These are phyloP conservation scores for Carabus problematicus DNA, from an alignment of 2,888 invertebrate genomes.

Conservation along the genomic window DNA sequence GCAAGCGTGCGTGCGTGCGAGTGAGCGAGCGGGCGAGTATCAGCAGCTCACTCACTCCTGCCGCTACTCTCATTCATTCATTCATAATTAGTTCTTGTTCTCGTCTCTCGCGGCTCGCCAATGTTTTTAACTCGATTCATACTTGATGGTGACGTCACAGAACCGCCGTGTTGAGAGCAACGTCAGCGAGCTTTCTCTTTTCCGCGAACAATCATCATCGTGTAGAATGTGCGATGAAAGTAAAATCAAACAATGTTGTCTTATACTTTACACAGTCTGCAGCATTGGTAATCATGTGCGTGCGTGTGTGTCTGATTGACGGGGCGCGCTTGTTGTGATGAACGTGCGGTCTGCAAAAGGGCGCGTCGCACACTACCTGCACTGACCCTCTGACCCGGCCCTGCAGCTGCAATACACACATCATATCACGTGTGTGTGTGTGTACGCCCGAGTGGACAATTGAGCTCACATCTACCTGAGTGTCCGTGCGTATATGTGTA, in stretches of 20 bases:
- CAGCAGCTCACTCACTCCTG: constrained; percentile 9
- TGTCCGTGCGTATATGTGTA: neutral
- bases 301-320: constrained; percentile 27
- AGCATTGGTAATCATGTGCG: too few relatives aligned
- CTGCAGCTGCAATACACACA: neutral
- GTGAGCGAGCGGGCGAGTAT: constrained; percentile 41
- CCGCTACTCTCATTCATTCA: constrained; percentile 48
- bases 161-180: too few relatives aligned
- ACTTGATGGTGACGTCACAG: constrained; percentile 29
- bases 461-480: constrained; percentile 11
- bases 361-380: constrained; percentile 32
- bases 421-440: neutral
- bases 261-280: too few relatives aligned
- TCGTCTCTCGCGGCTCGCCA: neutral
- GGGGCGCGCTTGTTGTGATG: constrained; percentile 37
- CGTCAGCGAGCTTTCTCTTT: too few relatives aligned
- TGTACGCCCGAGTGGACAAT: constrained; percentile 17
- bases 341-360: constrained; percentile 34
- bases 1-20: constrained; percentile 50
- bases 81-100: constrained; percentile 58
- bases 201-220: too few relatives aligned
- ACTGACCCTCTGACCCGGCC: constrained; percentile 23
- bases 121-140: constrained; percentile 34
- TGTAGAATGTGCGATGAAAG: too few relatives aligned
- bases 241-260: too few relatives aligned